A percentile compares a stretch with the other conserved stretches of the same genome.
phyloP scores from a whole-genome alignment of 2,888 invertebrate species.

The Nemapogon koenigi region DNA sequence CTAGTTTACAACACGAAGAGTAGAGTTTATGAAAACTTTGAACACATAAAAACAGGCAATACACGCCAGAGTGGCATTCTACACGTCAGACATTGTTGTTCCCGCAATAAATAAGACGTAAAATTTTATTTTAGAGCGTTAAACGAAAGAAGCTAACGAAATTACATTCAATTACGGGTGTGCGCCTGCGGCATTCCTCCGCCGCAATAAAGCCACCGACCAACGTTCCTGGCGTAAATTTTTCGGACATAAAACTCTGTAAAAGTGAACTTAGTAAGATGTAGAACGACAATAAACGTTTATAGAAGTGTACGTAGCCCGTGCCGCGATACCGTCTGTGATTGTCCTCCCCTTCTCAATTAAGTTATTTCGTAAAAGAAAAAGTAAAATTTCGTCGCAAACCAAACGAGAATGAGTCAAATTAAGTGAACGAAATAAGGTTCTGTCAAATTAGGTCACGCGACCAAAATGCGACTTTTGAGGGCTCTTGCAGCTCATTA shows the following conservation, averaged over 20 bases:
- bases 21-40: too few relatives aligned
- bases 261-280: conserved; percentile 62
- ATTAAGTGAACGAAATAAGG: conserved; percentile 60
- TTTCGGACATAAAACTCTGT: conserved; percentile 63
- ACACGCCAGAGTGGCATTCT: too few relatives aligned
- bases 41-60: too few relatives aligned
- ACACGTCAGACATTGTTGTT: conserved; percentile 38
- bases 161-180: conserved; percentile 61
- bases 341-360: conserved; percentile 32
- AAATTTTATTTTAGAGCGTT: conserved; percentile 61
- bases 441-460: conserved; percentile 50
- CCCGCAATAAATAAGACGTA: conserved; percentile 58
- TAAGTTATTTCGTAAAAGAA: conserved; percentile 42
- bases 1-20: too few relatives aligned
- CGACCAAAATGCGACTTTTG: conserved; percentile 32
- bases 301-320: conserved; percentile 31
- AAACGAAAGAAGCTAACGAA: conserved; percentile 60
- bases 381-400: conserved; percentile 43
- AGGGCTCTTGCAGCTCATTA: conserved; percentile 36
- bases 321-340: conserved; percentile 19
- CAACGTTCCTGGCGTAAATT: conserved; percentile 55
- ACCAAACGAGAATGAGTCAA: conserved; percentile 55
- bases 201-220: conserved; percentile 48
- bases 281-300: conserved; percentile 59
- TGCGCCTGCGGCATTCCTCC: conserved; percentile 46